phyloP scores from a whole-genome alignment of 2,888 invertebrate genomes.

The Sialis fuliginosa region DNA sequence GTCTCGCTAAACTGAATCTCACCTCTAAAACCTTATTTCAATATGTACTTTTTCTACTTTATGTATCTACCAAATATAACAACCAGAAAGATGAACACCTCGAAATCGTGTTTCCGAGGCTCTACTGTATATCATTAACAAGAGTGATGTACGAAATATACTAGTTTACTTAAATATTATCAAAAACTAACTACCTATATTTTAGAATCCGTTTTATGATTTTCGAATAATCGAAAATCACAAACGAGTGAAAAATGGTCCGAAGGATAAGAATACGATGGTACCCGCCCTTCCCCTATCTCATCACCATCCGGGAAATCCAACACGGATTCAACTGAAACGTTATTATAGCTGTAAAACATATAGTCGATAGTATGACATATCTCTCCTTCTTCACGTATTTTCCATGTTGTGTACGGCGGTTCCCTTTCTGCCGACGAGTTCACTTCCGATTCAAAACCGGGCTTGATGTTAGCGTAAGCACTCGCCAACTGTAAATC shows the following conservation, averaged over 20 bases:
- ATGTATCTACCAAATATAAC: no score
- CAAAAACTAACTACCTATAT: neutral
- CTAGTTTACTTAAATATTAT: no score
- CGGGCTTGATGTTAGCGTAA: conserved; percentile 25
- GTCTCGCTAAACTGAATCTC: no score
- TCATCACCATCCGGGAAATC: conserved; percentile 44
- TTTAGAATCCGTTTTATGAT: neutral
- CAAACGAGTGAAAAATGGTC: conserved; percentile 60
- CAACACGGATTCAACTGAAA: conserved; percentile 35
- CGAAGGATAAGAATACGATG: conserved; percentile 50
- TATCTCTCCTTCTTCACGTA: conserved; percentile 48
- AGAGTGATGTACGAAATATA: no score
- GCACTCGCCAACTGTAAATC: conserved; percentile 29
- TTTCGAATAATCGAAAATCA: conserved; percentile 28
- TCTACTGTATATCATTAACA: no score
- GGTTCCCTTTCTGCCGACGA: conserved; percentile 35
- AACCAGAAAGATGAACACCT: no score
- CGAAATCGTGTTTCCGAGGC: no score
- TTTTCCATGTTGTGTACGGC: conserved; percentile 60
- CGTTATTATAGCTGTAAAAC: conserved; percentile 38
- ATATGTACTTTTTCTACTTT: no score
- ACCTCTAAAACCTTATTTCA: no score
- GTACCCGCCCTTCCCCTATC: conserved; percentile 46
- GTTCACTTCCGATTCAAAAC: neutral
- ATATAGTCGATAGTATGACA: conserved; percentile 62